These are phyloP conservation scores for Agrochola lychnidis DNA, from an alignment of 2,888 invertebrate genomes.

Conservation along the genomic window DNA sequence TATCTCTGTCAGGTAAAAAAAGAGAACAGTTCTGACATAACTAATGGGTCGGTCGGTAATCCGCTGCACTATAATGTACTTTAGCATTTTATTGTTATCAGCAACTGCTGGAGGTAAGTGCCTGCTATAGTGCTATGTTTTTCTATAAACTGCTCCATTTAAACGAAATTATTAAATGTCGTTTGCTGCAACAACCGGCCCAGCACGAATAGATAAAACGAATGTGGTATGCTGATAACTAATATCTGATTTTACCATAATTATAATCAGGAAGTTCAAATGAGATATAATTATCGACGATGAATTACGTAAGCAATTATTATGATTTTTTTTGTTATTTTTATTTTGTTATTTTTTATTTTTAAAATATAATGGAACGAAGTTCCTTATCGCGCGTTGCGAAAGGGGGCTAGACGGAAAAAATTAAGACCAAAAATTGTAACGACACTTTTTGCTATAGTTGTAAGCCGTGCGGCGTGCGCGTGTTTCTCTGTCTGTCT, in stretches of 20 bases:
- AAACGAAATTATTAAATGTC: neutral
- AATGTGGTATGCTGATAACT: neutral
- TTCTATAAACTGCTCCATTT: neutral
- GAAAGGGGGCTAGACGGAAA: too few species aligned
- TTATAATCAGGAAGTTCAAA: neutral
- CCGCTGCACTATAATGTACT: conserved; percentile 35
- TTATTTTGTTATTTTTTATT: too few species aligned
- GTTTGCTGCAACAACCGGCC: neutral
- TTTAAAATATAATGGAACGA: too few species aligned
- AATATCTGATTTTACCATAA: neutral
- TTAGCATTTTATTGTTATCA: conserved; percentile 39
- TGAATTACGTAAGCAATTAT: neutral
- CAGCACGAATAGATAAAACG: neutral
- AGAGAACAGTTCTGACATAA: conserved; percentile 38
- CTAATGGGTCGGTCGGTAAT: conserved; percentile 47
- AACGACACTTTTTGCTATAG: too few species aligned
- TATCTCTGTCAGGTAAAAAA: conserved; percentile 36
- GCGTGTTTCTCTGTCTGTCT: too few species aligned
- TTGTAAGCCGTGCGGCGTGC: too few species aligned
- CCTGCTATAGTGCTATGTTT: neutral
- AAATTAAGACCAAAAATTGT: too few species aligned
- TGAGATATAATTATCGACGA: neutral
- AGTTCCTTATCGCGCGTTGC: too few species aligned
- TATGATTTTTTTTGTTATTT: neutral
- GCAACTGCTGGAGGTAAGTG: neutral